Base-by-base conservation (phyloP, 2,888 invertebrate species). In the Catocala nupta region DNA sequence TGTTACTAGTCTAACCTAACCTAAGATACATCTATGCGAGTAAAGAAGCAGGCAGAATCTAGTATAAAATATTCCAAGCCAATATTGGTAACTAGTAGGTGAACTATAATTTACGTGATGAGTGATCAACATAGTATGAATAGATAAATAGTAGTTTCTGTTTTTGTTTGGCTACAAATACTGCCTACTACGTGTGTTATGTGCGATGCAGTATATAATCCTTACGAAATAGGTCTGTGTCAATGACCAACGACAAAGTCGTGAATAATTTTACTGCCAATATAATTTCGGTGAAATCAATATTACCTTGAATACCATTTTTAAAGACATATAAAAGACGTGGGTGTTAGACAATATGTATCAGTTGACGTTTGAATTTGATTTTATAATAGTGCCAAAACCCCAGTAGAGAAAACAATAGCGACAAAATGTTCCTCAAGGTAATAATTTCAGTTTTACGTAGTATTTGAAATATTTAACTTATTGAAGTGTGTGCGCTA, bases 191-290 rank as follows among this genome's bases (percentile, higher is more conserved):
- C 5, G 39, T 39, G 10, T 9, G 3, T 43, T 43, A 43, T 43
- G 10, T 9, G 3, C n/a, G 8, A 43, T 43, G 43, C 10, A 43
- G n/a, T 4, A n/a, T 43, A 12, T 45, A 6, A 45, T 12, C 5
- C 13, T 12, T 45, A 45, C 45, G 45, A 45, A 71, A 48, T 70
- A 72, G 68, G 25, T 25, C 25, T 25, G 25, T 25, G 4, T 25
- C 25, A 25, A 70, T 12, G 65, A 75, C 44, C 67, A 78, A 48
- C 10, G 10, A 7, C 48, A 25, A 48, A 10, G n/a, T 13, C 47
- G 48, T 10, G 25, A 25, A 10, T n/a, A 48, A 48, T 11, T 8
- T 10, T 4, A 48, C 25, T 48, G 25, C 13, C 5, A 48, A 25
- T 25, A 13, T 25, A 48, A 45, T 58, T 73, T 48, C 68, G 56